Conservation (phyloP, 2,888 invertebrate species). For the Chesias legatella region DNA sequence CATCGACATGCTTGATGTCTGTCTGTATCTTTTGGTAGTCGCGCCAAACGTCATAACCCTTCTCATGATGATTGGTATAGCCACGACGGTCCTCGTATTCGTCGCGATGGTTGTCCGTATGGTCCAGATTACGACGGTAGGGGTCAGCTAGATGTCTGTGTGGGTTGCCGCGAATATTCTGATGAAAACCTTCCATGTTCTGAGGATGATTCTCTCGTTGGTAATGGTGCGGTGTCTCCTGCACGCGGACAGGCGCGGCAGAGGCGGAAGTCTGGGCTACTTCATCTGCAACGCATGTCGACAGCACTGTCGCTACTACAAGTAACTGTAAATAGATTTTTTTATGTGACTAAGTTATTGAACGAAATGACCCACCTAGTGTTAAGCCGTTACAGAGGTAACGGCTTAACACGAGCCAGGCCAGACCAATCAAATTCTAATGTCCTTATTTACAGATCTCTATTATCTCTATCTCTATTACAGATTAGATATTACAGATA, state of each 20-base stretch:
- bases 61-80: neutral
- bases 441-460: no score
- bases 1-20: constrained; percentile 14
- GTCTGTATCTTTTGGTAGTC: constrained; percentile 3
- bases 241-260: constrained; percentile 5
- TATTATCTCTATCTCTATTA: no score
- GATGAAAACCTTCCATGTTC: constrained; percentile 16
- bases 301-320: constrained; percentile 26
- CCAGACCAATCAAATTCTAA: no score
- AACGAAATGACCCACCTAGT: no score
- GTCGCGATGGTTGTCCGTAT: constrained; percentile 1
- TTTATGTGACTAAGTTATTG: no score
- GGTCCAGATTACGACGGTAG: constrained; percentile 1
- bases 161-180: constrained; percentile 5
- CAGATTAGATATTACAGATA: no score
- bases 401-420: no score
- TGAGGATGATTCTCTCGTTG: constrained; percentile 14
- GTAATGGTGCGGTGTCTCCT: constrained; percentile 16
- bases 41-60: neutral
- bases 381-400: no score
- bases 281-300: constrained; percentile 21
- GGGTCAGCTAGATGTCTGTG: constrained; percentile 13
- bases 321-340: constrained; percentile 33
- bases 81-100: constrained; percentile 12
- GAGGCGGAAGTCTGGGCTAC: constrained; percentile 10